phyloP scores from a whole-genome alignment of 2,797 vertebrate genomes.

The Esox lucius region DNA sequence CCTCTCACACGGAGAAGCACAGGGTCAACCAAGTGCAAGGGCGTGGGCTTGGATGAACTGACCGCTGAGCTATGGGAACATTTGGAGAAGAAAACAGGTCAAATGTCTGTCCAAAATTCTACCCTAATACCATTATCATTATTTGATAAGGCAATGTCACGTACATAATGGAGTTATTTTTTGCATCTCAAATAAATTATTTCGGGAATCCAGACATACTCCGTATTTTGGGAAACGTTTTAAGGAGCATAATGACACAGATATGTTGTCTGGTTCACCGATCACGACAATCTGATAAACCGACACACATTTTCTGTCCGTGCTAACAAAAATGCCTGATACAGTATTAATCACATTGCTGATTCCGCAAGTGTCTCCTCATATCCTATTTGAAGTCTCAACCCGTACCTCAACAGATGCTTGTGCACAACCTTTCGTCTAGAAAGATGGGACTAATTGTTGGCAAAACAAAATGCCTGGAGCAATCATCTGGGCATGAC shows the following conservation, averaged over 20 bases:
- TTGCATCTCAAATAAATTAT: no score
- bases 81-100: not conserved
- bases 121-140: no score
- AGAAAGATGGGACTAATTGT: constrained; percentile 54
- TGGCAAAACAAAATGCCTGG: constrained; percentile 44
- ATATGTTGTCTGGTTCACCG: not conserved
- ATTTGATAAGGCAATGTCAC: not conserved
- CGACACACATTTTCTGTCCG: no score
- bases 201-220: no score
- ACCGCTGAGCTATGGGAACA: not conserved
- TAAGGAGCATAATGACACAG: no score
- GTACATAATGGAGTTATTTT: not conserved
- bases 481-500: constrained; percentile 25
- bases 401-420: constrained; percentile 31
- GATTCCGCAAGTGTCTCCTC: not conserved
- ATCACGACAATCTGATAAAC: not conserved
- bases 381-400: constrained; percentile 6
- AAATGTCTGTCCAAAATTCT: not conserved
- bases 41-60: not conserved
- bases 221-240: no score
- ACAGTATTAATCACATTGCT: constrained; percentile 7
- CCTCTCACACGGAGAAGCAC: not conserved
- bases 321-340: constrained; percentile 1
- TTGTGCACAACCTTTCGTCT: constrained; percentile 33
- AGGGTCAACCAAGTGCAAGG: constrained; percentile 13